Conservation (phyloP, 92 coral and sea anemone species). For the Plumapathes pennacea region DNA sequence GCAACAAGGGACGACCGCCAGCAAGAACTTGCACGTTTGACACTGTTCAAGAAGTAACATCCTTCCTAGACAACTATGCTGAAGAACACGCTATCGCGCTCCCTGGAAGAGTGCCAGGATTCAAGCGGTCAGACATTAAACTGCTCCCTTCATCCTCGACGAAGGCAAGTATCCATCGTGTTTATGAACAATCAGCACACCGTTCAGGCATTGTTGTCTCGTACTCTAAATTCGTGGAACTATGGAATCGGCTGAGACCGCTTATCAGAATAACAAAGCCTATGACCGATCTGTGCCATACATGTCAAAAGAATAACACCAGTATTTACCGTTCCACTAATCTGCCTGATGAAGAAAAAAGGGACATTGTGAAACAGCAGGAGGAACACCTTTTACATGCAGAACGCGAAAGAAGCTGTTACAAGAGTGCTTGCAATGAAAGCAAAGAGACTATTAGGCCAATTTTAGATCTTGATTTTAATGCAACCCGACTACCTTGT, state of each 20-base stretch:
- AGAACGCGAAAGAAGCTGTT: constrained; percentile 31
- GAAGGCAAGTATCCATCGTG: constrained; percentile 11
- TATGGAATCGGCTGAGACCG: constrained; percentile 30
- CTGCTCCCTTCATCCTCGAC: constrained; percentile 21
- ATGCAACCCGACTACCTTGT: constrained; percentile 13
- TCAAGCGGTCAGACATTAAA: constrained; percentile 11
- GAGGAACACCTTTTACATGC: constrained; percentile 42
- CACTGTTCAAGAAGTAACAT: background rate
- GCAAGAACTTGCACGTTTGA: constrained; percentile 9
- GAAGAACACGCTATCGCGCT: constrained; percentile 33
- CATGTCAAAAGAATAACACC: constrained; percentile 24
- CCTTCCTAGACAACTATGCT: constrained; percentile 28
- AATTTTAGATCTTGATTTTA: background rate
- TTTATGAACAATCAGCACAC: background rate
- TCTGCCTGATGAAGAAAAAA: constrained; percentile 20
- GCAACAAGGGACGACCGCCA: constrained; percentile 22
- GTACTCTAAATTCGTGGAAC: constrained; percentile 36
- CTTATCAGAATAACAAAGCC: constrained; percentile 20
- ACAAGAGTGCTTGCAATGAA: constrained; percentile 21
- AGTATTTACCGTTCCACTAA: constrained; percentile 34
- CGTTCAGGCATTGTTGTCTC: constrained; percentile 7
- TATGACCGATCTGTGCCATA: constrained; percentile 33
- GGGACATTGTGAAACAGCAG: constrained; percentile 25
- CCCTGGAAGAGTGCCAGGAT: constrained; percentile 40
- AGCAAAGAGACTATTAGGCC: background rate